Conservation (phyloP, 2,113 vertebrate genomes). For the Dipodomys spectabilis region DNA sequence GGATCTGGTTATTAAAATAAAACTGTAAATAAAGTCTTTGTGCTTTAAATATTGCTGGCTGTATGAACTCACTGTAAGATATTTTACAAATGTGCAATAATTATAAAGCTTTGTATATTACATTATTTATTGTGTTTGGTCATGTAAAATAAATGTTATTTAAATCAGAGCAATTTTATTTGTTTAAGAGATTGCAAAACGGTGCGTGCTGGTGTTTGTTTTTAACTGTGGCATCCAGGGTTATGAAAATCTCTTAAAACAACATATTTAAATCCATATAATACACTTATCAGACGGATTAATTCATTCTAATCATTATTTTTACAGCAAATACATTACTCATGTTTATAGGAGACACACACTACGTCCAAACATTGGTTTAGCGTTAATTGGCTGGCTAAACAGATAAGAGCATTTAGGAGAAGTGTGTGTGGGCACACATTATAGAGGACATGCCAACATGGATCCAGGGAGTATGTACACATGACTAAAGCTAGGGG, state of each 20-base stretch:
- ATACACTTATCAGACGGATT: slow-evolving; percentile 88
- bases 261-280: slow-evolving; percentile 89
- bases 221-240: slow-evolving; percentile 86
- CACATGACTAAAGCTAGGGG: background rate
- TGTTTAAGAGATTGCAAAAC: slow-evolving; percentile 88
- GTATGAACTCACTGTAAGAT: slow-evolving; percentile 98
- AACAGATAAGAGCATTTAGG: slow-evolving; percentile 86
- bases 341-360: slow-evolving; percentile 89
- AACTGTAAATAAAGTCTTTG: slow-evolving; percentile 96
- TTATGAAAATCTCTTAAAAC: slow-evolving; percentile 89
- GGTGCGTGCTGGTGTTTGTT: slow-evolving; percentile 85
- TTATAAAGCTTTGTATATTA: slow-evolving; percentile 98
- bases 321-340: slow-evolving; percentile 89
- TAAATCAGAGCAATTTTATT: slow-evolving; percentile 90
- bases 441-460: slow-evolving; percentile 27
- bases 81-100: slow-evolving; percentile 99
- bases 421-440: slow-evolving; percentile 68
- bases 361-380: slow-evolving; percentile 88
- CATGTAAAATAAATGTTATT: slow-evolving; percentile 99
- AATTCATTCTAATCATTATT: slow-evolving; percentile 90
- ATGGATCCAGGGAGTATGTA: background rate
- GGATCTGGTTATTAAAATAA: slow-evolving; percentile 93
- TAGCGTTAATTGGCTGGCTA: slow-evolving; percentile 89
- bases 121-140: slow-evolving; percentile 99
- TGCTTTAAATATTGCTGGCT: slow-evolving; percentile 99